Conservation (phyloP, 2,888 invertebrate species). For the Macrosiphum euphorbiae region DNA sequence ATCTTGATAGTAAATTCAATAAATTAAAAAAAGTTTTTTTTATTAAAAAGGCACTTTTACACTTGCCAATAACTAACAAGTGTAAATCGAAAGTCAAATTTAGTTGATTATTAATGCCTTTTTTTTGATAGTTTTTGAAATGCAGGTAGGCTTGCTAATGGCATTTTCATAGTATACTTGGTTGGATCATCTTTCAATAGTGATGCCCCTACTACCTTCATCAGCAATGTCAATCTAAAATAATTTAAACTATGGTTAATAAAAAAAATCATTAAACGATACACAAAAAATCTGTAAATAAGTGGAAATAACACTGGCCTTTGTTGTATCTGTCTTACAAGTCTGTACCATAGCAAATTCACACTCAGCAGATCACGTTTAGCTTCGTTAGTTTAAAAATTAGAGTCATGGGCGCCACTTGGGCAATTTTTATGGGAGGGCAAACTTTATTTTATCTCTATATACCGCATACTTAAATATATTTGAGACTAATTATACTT, state of each 20-base stretch:
- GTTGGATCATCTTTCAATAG: conserved; percentile 34
- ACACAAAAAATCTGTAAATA: not conserved
- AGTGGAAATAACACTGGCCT: not conserved
- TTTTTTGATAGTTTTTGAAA: conserved; percentile 23
- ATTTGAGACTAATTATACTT: too few relatives aligned
- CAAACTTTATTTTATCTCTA: too few relatives aligned
- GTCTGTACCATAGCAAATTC: too few relatives aligned
- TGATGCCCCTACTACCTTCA: conserved; percentile 36
- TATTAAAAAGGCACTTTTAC: not conserved
- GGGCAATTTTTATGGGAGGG: too few relatives aligned
- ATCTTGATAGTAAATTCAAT: not conserved
- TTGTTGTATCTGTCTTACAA: too few relatives aligned
- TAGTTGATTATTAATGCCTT: not conserved
- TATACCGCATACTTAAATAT: too few relatives aligned
- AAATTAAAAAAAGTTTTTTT: not conserved
- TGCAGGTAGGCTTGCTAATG: conserved; percentile 5
- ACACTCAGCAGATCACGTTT: too few relatives aligned
- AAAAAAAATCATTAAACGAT: not conserved
- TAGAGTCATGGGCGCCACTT: too few relatives aligned
- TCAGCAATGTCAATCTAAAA: conserved; percentile 35
- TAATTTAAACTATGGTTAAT: not conserved
- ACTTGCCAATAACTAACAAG: not conserved
- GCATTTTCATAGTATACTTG: conserved; percentile 35
- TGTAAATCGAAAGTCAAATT: not conserved
- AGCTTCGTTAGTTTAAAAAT: too few relatives aligned